A percentile compares a stretch with the other conserved stretches of the same genome.
phyloP scores from a whole-genome alignment of 37 sponge, comb jelly and placozoan genomes.

The Chondrilla cf. caribensis region DNA sequence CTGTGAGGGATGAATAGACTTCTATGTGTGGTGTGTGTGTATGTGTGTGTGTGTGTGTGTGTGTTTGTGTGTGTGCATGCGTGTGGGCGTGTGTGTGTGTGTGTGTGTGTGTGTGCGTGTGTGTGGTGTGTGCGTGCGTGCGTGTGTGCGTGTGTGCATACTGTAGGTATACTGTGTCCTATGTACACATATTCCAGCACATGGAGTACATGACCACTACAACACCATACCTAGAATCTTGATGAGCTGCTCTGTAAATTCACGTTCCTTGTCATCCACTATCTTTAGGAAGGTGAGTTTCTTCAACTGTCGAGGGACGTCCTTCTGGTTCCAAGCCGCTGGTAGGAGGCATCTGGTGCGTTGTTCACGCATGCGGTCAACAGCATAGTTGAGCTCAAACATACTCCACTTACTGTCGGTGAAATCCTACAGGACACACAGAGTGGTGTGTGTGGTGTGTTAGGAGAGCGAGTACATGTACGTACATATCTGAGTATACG shows the following conservation, averaged over 20 bases:
- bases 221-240: neutral
- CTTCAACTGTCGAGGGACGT: neutral
- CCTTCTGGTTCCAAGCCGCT: constrained; percentile 6
- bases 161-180: too few relatives aligned
- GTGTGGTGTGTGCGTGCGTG: neutral
- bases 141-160: constrained; percentile 5
- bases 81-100: too few relatives aligned
- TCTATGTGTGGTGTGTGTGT: too few relatives aligned
- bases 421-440: neutral
- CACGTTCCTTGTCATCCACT: neutral
- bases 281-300: neutral
- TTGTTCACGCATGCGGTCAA: neutral
- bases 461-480: too few relatives aligned
- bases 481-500: too few relatives aligned
- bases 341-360: neutral
- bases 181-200: too few relatives aligned
- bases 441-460: neutral
- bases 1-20: too few relatives aligned
- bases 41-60: too few relatives aligned
- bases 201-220: neutral
- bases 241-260: neutral
- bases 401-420: neutral
- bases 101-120: neutral
- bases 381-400: neutral
- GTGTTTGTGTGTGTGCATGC: too few relatives aligned